Evolutionary conservation across 2,888 invertebrate genomes (phyloP).

Genomic region (Pteria penguin): DNA sequence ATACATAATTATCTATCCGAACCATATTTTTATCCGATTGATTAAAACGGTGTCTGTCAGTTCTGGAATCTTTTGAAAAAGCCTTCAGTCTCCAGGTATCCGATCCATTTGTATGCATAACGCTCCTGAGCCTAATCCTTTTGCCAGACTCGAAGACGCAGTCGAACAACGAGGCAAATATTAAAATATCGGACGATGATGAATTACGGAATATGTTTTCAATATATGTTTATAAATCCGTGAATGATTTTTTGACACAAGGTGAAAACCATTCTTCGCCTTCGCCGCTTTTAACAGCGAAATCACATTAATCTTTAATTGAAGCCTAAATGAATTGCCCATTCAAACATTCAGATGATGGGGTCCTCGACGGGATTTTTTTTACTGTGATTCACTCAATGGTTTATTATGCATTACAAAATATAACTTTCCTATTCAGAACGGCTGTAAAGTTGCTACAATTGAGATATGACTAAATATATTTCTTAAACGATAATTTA

Average conservation of each 20-base stretch:
- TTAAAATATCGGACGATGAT: constrained; percentile 40
- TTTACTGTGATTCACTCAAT: no score
- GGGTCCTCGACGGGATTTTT: neutral
- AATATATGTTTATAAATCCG: constrained; percentile 49
- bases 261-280: constrained; percentile 43
- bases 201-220: constrained; percentile 44
- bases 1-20: constrained; percentile 23
- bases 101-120: constrained; percentile 46
- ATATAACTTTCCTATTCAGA: no score
- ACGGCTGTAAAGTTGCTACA: no score
- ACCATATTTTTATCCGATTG: constrained; percentile 27
- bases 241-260: constrained; percentile 47
- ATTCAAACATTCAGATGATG: neutral
- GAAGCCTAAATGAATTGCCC: constrained; percentile 44
- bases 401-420: no score
- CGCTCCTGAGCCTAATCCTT: constrained; percentile 34
- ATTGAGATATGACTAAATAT: no score
- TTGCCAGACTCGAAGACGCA: constrained; percentile 45
- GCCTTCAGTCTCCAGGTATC: constrained; percentile 9
- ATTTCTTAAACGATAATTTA: no score
- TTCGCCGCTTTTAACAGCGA: constrained; percentile 42
- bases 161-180: constrained; percentile 36
- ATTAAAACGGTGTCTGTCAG: constrained; percentile 18
- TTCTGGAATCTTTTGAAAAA: constrained; percentile 27
- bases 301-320: constrained; percentile 50